A percentile compares a stretch with the other conserved stretches of the same genome.
phyloP scores from a whole-genome alignment of 2,113 vertebrate genomes.

The Pardalotus punctatus region DNA sequence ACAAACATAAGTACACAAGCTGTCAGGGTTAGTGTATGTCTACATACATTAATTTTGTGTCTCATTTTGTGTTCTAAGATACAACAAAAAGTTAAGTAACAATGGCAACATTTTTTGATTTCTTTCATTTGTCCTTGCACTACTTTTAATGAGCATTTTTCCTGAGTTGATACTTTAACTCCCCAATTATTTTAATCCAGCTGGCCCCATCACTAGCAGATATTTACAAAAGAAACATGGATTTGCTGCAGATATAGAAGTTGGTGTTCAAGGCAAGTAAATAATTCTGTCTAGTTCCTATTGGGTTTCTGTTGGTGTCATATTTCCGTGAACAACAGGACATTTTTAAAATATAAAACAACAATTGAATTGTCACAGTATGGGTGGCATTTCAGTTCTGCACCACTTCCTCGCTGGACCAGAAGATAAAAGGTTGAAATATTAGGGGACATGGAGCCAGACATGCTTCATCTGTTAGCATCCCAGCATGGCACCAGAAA shows the following conservation, averaged over 20 bases:
- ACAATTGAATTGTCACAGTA: conserved; percentile 19
- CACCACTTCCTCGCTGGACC: neutral
- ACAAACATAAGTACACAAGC: neutral
- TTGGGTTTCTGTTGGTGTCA: conserved; percentile 13
- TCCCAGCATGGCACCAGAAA: conserved; percentile 1
- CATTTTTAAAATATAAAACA: conserved; percentile 35
- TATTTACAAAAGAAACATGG: neutral
- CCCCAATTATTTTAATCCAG: conserved; percentile 5
- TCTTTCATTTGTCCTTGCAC: neutral
- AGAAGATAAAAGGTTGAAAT: conserved; percentile 39
- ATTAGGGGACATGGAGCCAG: neutral
- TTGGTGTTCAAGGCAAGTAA: conserved; percentile 14
- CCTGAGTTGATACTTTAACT: neutral
- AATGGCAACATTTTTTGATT: neutral
- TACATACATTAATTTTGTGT: too few relatives aligned
- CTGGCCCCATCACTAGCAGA: neutral
- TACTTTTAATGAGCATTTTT: neutral
- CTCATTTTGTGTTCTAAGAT: neutral
- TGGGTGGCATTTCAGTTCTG: conserved; percentile 6
- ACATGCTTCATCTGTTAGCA: neutral
- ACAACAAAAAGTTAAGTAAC: neutral
- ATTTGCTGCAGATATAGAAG: neutral
- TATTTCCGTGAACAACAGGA: conserved; percentile 27
- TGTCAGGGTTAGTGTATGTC: neutral
- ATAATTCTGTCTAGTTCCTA: neutral